Base-by-base conservation (phyloP, 2,797 vertebrate species). In the Champsocephalus gunnari region DNA sequence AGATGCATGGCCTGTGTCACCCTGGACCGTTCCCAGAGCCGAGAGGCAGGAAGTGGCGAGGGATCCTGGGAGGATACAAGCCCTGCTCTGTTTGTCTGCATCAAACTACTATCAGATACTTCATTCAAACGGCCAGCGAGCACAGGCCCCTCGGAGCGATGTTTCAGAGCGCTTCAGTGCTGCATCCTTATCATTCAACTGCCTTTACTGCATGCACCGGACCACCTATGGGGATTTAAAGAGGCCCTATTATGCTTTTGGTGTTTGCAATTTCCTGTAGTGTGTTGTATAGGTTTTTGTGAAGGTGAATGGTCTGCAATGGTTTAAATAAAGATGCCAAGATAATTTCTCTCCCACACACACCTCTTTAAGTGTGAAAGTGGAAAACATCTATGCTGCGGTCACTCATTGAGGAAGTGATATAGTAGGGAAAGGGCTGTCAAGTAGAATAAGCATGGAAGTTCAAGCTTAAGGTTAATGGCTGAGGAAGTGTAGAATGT, bases 1-100 rank as follows among this genome's bases (percentile, higher is more conserved):
- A 80, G 91, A 92, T 89, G 87, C 87, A 82, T 92, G 93, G 93
- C 92, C 91, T 92, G 89, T 91, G 93, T 93, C 92, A 86, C 88
- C 77, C 87, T 92, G 92, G 91, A 77, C 69, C 38, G n/a, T 80
- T 93, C 91, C 92, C 92, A 93, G 88, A 71, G 83, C 77, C 44
- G 70, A 83, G 91, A 81, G 87, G 93, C 92, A 94, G 95, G 95
- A 95, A 95, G 94, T 92, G 86, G 90, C 80, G 16, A 4, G 71
- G 79, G 90, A 92, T 88, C 88, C 84, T 66, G 79, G 72, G 82
- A 81, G 80, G 85, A 93, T 44, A 95, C 93, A 95, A 93, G 80
- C 81, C 73, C 81, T 88, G 82, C 85, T 93, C 94, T 95, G 94
- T 95, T 87, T 64, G 70, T 82, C 81, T 77, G 68, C 69, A 88